These are phyloP conservation scores for Trileptium ribeirensis DNA, from an alignment of 2,888 invertebrate genomes.

Conservation along the genomic window DNA sequence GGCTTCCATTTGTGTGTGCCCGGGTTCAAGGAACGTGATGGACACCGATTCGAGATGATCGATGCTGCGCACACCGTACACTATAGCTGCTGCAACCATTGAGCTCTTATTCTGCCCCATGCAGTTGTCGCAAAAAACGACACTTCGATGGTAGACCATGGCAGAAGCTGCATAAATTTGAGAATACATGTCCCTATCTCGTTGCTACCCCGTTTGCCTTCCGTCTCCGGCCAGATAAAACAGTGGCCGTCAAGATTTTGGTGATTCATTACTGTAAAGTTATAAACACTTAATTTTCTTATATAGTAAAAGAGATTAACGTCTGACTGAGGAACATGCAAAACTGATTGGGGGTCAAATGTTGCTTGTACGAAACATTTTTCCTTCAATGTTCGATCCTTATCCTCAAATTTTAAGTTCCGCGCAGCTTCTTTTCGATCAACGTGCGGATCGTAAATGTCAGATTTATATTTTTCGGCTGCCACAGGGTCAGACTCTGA, in stretches of 20 bases:
- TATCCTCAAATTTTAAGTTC: neutral
- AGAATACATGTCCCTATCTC: constrained; percentile 14
- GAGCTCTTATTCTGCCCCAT: constrained; percentile 18
- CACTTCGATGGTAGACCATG: neutral
- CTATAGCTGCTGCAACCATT: neutral
- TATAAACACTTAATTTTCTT: constrained; percentile 16
- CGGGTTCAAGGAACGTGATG: constrained; percentile 11
- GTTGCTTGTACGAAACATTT: neutral
- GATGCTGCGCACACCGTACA: neutral
- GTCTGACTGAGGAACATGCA: constrained; percentile 12
- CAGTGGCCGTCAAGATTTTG: constrained; percentile 11
- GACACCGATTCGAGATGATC: neutral
- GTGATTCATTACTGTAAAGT: constrained; percentile 14
- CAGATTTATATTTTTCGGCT: neutral
- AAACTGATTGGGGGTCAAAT: constrained; percentile 19
- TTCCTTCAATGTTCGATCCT: neutral
- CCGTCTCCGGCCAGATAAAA: constrained; percentile 18
- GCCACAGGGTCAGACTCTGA: neutral
- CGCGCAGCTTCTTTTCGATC: neutral
- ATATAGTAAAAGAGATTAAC: constrained; percentile 18
- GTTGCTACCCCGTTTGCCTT: constrained; percentile 4
- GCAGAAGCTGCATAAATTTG: neutral
- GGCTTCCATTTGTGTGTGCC: constrained; percentile 22
- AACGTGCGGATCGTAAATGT: neutral
- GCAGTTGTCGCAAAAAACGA: constrained; percentile 16